A percentile compares a stretch with the other conserved stretches of the same genome.
These are phyloP conservation scores for Psephotus haematonotus DNA, from an alignment of 2,113 vertebrate species.

Conservation along the genomic window DNA sequence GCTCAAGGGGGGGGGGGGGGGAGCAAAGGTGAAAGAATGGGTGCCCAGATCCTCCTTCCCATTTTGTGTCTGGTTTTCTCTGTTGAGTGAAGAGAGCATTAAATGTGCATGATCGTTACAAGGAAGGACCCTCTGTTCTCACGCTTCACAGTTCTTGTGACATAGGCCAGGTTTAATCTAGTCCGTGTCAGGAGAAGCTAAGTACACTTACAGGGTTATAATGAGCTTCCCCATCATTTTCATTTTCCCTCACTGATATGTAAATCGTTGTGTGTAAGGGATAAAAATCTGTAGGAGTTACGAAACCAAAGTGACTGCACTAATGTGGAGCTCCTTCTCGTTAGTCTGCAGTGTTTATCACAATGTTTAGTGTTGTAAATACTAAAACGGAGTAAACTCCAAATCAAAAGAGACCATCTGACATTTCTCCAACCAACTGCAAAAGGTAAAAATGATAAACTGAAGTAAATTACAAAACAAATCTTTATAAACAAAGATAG, in stretches of 20 bases:
- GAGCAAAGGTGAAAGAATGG: neutral
- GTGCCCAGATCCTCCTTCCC: conserved; percentile 20
- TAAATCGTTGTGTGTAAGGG: conserved; percentile 39
- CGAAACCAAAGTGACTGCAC: neutral
- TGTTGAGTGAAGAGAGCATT: neutral
- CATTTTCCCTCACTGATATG: conserved; percentile 36
- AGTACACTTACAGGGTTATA: neutral
- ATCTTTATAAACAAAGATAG: neutral
- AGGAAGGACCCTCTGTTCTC: neutral
- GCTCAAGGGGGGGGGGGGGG: too few relatives aligned
- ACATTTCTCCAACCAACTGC: neutral
- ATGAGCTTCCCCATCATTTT: conserved; percentile 48
- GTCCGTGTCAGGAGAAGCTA: neutral
- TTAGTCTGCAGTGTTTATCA: neutral
- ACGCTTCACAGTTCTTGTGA: neutral
- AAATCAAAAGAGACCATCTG: neutral
- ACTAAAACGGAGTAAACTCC: neutral
- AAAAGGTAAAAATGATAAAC: neutral
- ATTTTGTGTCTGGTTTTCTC: conserved; percentile 13
- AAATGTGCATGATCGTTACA: neutral
- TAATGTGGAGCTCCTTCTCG: neutral
- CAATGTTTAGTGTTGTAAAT: neutral
- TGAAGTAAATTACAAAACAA: neutral
- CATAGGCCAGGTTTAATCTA: conserved; percentile 14
- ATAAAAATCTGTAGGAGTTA: conserved; percentile 49